phyloP scores from a whole-genome alignment of 2,797 vertebrate genomes.

The Bufotes viridis region DNA sequence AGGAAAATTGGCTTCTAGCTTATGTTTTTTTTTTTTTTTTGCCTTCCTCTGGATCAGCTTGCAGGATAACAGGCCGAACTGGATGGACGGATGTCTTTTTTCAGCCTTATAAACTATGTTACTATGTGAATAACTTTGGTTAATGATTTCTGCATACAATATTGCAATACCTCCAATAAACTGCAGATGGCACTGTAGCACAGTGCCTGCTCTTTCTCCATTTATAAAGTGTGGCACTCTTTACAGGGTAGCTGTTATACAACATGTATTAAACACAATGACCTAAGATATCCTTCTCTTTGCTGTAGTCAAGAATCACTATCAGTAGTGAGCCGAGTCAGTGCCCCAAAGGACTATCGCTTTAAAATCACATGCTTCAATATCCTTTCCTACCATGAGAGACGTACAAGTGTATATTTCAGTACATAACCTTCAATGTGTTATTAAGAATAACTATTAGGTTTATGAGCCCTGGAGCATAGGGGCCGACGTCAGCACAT shows the following conservation, averaged over 20 bases:
- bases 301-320: neutral
- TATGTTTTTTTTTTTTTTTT: too few species aligned
- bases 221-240: neutral
- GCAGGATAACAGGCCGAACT: too few species aligned
- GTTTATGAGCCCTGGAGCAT: too few species aligned
- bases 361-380: neutral
- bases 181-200: slow-evolving; percentile 31
- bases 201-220: neutral
- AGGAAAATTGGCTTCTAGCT: too few species aligned
- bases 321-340: neutral
- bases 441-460: neutral
- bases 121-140: too few species aligned
- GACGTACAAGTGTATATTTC: neutral
- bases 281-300: neutral
- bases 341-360: neutral
- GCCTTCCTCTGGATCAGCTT: too few species aligned
- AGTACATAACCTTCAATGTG: neutral
- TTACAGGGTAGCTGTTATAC: neutral
- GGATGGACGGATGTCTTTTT: too few species aligned
- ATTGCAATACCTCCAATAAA: neutral
- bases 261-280: neutral
- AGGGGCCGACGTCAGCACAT: too few species aligned
- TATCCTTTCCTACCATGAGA: neutral
- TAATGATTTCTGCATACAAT: neutral
- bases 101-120: too few species aligned